phyloP scores from a whole-genome alignment of 2,888 invertebrate species.

The Lamellibrachia satsuma region DNA sequence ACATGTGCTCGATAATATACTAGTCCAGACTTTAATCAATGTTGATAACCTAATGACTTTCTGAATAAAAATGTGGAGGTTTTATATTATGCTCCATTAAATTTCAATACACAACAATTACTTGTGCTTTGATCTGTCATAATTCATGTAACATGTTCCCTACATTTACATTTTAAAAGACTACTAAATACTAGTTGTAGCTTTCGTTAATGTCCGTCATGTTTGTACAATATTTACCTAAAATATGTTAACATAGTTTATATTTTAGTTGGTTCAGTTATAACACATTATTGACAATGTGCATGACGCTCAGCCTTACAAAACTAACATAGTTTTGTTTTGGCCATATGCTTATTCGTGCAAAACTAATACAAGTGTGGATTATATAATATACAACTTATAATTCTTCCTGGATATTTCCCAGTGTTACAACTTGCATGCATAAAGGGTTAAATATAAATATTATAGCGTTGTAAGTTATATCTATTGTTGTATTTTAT shows the following conservation, averaged over 20 bases:
- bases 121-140: background rate
- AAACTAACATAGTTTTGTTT: background rate
- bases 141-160: background rate
- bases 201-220: background rate
- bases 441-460: too few relatives aligned
- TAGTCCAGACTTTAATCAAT: background rate
- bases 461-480: too few relatives aligned
- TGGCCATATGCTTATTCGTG: background rate
- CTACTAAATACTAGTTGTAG: background rate
- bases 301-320: background rate
- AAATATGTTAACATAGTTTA: background rate
- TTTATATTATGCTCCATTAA: background rate
- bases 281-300: background rate
- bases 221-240: background rate
- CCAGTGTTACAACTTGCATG: too few relatives aligned
- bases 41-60: background rate
- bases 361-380: background rate
- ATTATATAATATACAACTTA: background rate
- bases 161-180: background rate
- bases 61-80: background rate
- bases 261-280: background rate
- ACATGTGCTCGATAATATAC: background rate
- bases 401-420: too few relatives aligned
- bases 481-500: too few relatives aligned
- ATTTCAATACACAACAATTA: background rate